Evolutionary conservation across 1,140 invertebrate genomes (phyloP), one percentile per base, ranked within the genome.

Genomic region (Scaptomyza pallida): DNA sequence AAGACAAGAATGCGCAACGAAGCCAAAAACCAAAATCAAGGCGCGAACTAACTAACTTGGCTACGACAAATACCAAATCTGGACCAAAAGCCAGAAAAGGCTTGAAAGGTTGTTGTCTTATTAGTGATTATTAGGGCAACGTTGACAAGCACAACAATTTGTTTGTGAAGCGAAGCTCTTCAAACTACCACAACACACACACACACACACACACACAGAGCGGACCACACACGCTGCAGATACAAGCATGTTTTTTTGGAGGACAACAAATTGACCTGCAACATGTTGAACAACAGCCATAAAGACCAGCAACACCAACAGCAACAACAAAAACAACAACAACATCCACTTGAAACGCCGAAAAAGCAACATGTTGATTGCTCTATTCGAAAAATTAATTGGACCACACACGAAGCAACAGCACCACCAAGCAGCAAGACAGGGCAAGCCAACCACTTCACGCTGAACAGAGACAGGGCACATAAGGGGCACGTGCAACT

Each of bases 351-450:
- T 65, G 51, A 60, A 61, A 54, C 51, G 72, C 59, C 59, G 65
- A 71, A 72, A 69, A 61, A 63, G 56, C 62, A 86, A 82, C 82
- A 88, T 81, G 81, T 86, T 86, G 81, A 86, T 86, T 88, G 82
- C 81, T 86, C 81, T 86, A 86, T 86, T 78, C 72, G 45, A 78
- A 81, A 86, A 86, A 86, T 86, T 86, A 86, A 86, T 86, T 86
- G 81, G 81, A 86, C 81, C 81, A 75, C 81, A 86, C 81, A 86
- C 77, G 74, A 86, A 65, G 72, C 51, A 41, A 33, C 40, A 35
- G 40, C 40, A 44, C n/a, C n/a, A n/a, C n/a, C n/a, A n/a, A n/a
- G 44, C 40, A 35, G 40, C 40, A 44, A 59, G 60, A 56, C 65
- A 59, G 52, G 62, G 65, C n/a, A 43, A 57, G 60, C 30, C 60